These are phyloP conservation scores for Aphyosemion australe DNA, from an alignment of 2,113 vertebrate species.

Conservation along the genomic window DNA sequence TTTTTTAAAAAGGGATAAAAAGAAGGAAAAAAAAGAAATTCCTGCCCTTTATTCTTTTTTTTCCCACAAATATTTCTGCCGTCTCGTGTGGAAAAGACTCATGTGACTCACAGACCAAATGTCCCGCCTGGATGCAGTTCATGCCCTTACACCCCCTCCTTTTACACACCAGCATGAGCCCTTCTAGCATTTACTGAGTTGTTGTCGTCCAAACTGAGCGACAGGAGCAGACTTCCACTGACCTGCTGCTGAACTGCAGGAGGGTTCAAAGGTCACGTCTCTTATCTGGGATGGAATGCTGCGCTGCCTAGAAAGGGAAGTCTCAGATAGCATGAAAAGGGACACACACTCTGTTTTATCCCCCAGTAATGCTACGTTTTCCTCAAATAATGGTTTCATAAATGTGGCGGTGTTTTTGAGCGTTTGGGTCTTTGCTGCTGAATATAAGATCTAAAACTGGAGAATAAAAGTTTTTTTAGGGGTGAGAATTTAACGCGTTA, in stretches of 20 bases:
- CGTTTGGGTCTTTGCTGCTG: background rate
- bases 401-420: background rate
- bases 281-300: conserved; percentile 69
- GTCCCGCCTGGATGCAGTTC: conserved; percentile 58
- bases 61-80: conserved; percentile 20
- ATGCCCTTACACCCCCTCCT: conserved; percentile 29
- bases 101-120: conserved; percentile 55
- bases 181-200: conserved; percentile 25
- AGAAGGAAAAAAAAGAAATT: conserved; percentile 16
- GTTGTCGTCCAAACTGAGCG: conserved; percentile 50
- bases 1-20: conserved; percentile 15
- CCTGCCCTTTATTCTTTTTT: conserved; percentile 4
- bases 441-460: too few relatives aligned
- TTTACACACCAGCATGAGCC: conserved; percentile 9
- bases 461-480: too few relatives aligned
- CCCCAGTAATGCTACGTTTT: background rate
- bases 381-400: background rate
- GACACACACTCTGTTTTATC: background rate
- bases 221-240: conserved; percentile 65
- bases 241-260: conserved; percentile 66
- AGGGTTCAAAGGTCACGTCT: conserved; percentile 56
- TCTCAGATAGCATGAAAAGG: conserved; percentile 35
- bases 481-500: too few relatives aligned
- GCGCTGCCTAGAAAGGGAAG: conserved; percentile 32
- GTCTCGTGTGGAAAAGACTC: conserved; percentile 31